phyloP scores from a whole-genome alignment of 2,888 invertebrate genomes.

The Hemistola chrysoprasaria region DNA sequence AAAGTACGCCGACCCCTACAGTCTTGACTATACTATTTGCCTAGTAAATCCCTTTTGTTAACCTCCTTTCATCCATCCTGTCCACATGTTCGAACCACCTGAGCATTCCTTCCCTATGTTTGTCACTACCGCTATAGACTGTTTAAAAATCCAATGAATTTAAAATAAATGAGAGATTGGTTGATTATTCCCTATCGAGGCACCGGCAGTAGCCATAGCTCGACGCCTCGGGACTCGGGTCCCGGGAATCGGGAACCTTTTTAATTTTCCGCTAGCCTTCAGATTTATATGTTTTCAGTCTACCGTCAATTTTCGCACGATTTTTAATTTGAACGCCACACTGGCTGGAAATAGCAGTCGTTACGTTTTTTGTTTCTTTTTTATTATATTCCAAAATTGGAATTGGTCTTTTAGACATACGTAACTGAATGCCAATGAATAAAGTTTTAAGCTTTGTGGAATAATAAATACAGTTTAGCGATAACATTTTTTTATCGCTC shows the following conservation, averaged over 20 bases:
- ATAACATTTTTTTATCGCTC: constrained; percentile 21
- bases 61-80: no score
- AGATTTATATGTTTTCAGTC: constrained; percentile 75
- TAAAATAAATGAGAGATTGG: constrained; percentile 50
- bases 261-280: constrained; percentile 78
- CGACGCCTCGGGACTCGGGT: constrained; percentile 53
- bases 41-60: no score
- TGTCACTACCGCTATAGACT: no score
- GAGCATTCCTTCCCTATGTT: no score
- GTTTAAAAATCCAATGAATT: not conserved
- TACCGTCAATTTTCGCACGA: constrained; percentile 67
- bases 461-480: constrained; percentile 6
- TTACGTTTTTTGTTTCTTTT: constrained; percentile 50
- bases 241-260: constrained; percentile 53
- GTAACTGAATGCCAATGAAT: constrained; percentile 25
- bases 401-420: constrained; percentile 28
- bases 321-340: constrained; percentile 72
- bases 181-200: constrained; percentile 47
- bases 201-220: constrained; percentile 38
- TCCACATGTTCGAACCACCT: no score
- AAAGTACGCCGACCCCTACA: no score
- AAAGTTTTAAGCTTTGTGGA: not conserved
- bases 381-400: constrained; percentile 23
- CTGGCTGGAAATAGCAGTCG: constrained; percentile 55
- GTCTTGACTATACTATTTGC: no score